Evolutionary conservation across 30 jellyfish, hydroid and myxozoan species (phyloP).

Genomic region (Cassiopea andromeda): DNA sequence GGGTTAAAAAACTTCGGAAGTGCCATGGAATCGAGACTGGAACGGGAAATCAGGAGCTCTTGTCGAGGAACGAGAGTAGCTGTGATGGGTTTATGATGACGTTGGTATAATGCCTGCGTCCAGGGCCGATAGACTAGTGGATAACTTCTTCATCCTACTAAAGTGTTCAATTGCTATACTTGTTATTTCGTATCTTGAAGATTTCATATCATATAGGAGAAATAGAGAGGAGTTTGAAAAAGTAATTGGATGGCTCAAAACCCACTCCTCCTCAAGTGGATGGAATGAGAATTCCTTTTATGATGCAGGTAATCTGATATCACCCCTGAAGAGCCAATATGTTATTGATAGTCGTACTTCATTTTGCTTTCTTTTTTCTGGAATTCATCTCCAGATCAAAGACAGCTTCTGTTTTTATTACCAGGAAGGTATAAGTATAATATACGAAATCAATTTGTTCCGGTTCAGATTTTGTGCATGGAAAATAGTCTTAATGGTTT

Average conservation of each 20-base stretch:
- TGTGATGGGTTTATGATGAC: background rate
- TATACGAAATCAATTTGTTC: no score
- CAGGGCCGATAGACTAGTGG: background rate
- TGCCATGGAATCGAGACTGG: no score
- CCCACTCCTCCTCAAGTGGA: conserved; percentile 7
- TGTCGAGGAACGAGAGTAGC: background rate
- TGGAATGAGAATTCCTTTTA: conserved; percentile 8
- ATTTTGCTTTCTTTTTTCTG: no score
- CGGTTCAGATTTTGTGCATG: no score
- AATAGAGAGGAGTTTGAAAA: conserved; percentile 15
- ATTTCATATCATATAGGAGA: background rate
- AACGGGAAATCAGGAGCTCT: no score
- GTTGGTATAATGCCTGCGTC: background rate
- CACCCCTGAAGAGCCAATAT: background rate
- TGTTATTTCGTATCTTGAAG: conserved; percentile 21
- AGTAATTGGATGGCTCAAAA: conserved; percentile 29
- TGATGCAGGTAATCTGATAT: conserved; percentile 14
- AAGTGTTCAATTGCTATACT: background rate
- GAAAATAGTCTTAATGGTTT: no score
- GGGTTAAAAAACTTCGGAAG: no score
- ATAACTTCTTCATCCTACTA: background rate
- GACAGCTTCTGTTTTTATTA: no score
- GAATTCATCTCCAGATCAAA: no score
- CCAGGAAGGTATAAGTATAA: no score
- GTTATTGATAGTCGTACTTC: no score